A percentile compares a stretch with the other conserved stretches of the same genome.
These are phyloP conservation scores for rat (Rattus norvegicus) DNA, from an alignment of 2,113 vertebrate genomes.

Conservation along the genomic window DNA sequence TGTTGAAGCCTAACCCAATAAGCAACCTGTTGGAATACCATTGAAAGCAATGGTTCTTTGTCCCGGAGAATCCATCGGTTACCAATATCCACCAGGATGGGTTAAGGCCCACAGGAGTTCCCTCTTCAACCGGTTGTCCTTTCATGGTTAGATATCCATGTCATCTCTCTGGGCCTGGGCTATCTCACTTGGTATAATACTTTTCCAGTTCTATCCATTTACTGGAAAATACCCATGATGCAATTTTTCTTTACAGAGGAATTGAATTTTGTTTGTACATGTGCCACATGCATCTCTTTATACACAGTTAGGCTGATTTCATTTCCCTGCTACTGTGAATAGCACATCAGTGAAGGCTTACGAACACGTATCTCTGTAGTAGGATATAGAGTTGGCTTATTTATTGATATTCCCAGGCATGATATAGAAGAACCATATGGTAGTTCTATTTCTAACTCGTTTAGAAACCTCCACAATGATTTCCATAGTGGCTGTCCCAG, in stretches of 20 bases:
- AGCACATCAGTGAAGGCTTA: neutral
- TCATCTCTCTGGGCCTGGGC: neutral
- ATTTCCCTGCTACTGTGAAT: neutral
- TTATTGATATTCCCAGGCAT: neutral
- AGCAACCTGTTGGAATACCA: no score
- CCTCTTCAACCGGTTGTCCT: no score
- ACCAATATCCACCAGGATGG: neutral
- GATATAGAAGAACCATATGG: neutral
- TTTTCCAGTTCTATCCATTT: neutral
- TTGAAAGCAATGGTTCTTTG: neutral
- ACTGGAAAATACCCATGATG: no score
- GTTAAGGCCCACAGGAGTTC: neutral
- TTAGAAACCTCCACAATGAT: neutral
- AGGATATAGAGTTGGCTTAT: neutral
- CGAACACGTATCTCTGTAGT: neutral
- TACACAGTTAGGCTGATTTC: neutral
- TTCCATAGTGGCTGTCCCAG: neutral
- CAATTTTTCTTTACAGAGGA: neutral
- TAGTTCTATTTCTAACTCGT: neutral
- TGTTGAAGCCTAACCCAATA: neutral
- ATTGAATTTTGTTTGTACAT: neutral
- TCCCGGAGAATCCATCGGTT: no score
- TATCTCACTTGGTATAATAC: neutral
- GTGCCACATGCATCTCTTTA: neutral
- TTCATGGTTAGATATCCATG: no score